Conservation (phyloP, 2,797 vertebrate species). For the Sciaenops ocellatus region DNA sequence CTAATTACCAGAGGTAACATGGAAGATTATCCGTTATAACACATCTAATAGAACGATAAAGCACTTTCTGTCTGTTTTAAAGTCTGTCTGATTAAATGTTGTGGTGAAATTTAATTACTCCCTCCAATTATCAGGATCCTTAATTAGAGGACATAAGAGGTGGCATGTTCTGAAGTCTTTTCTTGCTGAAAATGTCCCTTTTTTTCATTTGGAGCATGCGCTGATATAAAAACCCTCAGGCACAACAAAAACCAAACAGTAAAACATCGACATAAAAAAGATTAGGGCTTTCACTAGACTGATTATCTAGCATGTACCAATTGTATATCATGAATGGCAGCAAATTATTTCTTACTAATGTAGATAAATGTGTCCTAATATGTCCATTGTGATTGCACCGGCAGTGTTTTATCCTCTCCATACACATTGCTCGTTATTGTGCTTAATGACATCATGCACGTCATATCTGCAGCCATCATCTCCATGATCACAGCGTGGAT, state of each 20-base stretch:
- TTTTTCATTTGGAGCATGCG: not conserved
- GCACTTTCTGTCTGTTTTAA: not conserved
- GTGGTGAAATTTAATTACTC: not conserved
- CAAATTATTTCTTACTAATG: not conserved
- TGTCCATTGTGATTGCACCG: not conserved
- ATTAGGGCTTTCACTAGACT: not conserved
- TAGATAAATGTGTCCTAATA: conserved; percentile 2
- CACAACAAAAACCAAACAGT: not conserved
- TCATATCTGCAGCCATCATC: conserved; percentile 47
- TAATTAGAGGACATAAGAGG: conserved; percentile 5
- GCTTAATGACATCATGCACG: conserved; percentile 37
- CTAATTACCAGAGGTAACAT: not conserved
- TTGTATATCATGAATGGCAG: conserved; percentile 2
- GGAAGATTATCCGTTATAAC: not conserved
- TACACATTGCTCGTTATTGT: conserved; percentile 18
- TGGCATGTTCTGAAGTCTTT: not conserved
- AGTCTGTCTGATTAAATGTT: conserved; percentile 10
- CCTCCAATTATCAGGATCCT: not conserved
- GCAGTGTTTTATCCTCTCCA: conserved; percentile 7
- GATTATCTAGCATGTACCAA: not conserved
- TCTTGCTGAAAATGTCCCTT: not conserved
- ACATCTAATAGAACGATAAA: not conserved
- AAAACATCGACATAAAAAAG: not conserved
- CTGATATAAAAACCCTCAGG: not conserved
- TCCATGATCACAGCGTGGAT: conserved; percentile 26